These are phyloP conservation scores for Apodemia arnacis DNA, from an alignment of 2,888 invertebrate species.

Conservation along the genomic window DNA sequence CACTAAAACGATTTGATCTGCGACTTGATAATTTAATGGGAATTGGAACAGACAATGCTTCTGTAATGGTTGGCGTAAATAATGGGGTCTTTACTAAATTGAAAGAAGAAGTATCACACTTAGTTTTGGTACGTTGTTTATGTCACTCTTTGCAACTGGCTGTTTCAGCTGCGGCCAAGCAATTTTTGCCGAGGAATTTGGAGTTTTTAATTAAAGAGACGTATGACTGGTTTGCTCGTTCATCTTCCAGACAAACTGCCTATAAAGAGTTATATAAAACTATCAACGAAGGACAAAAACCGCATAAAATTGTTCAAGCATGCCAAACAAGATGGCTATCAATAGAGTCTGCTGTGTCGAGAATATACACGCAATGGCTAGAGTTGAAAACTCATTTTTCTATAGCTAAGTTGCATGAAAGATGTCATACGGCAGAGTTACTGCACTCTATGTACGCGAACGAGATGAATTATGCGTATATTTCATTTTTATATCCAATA, in stretches of 20 bases:
- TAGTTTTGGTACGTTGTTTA: slow-evolving; percentile 5
- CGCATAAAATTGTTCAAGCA: slow-evolving; percentile 12
- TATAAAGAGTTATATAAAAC: slow-evolving; percentile 18
- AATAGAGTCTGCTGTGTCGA: slow-evolving; percentile 3
- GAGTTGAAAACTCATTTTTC: not conserved
- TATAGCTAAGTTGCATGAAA: slow-evolving; percentile 5
- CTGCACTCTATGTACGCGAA: slow-evolving; percentile 68
- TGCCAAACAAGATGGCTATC: slow-evolving; percentile 19
- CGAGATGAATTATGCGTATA: slow-evolving; percentile 67
- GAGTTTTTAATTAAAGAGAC: not conserved
- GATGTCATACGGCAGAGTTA: slow-evolving; percentile 2
- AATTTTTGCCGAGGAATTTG: not conserved
- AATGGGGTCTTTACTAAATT: slow-evolving; percentile 7
- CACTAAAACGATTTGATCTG: not conserved
- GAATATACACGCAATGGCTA: slow-evolving; percentile 7
- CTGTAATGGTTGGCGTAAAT: slow-evolving; percentile 13
- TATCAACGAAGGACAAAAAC: slow-evolving; percentile 12
- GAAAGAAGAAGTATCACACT: not conserved
- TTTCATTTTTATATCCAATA: slow-evolving; percentile 64
- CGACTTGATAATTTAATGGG: slow-evolving; percentile 14
- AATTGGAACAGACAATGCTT: slow-evolving; percentile 5
- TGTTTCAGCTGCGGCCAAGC: not conserved
- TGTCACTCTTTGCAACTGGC: slow-evolving; percentile 16
- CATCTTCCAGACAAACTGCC: not conserved
- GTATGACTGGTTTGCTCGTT: slow-evolving; percentile 10